Percentiles rank a stretch among this genome's conserved stretches.
phyloP scores from a whole-genome alignment of 2,888 invertebrate genomes.

The Barypeithes pellucidus region DNA sequence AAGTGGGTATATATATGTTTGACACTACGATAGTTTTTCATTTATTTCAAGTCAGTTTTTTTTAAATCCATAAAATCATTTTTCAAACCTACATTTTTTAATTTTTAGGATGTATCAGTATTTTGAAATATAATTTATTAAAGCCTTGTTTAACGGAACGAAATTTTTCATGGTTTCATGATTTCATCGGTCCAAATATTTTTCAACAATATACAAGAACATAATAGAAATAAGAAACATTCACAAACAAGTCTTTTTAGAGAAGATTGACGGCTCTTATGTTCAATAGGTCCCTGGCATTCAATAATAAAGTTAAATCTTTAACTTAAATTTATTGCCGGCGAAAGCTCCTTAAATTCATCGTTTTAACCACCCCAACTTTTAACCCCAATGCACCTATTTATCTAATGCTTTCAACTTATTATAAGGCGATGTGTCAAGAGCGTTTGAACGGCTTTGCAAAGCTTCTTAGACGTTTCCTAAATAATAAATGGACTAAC shows the following conservation, averaged over 20 bases:
- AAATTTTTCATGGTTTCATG: too few species aligned
- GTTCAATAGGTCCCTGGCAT: neutral
- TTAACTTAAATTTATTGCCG: constrained; percentile 10
- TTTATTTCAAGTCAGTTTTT: too few species aligned
- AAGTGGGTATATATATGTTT: too few species aligned
- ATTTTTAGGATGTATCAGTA: too few species aligned
- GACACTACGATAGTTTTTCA: too few species aligned
- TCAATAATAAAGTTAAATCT: neutral
- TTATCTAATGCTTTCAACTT: constrained; percentile 51
- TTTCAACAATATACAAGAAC: too few species aligned
- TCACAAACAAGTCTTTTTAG: neutral
- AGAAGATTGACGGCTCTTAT: neutral
- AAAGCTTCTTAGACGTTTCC: constrained; percentile 51
- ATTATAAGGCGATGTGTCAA: constrained; percentile 54
- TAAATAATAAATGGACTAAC: constrained; percentile 53
- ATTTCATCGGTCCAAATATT: too few species aligned
- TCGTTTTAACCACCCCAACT: constrained; percentile 10
- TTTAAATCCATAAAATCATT: too few species aligned
- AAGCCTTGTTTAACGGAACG: too few species aligned
- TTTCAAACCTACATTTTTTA: too few species aligned
- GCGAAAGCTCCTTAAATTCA: constrained; percentile 7
- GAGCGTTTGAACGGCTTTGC: constrained; percentile 36
- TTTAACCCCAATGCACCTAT: constrained; percentile 36
- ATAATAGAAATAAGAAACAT: too few species aligned
- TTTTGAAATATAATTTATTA: too few species aligned